Base-by-base conservation (phyloP, 2,113 vertebrate species). In the Lucifuga dentata region DNA sequence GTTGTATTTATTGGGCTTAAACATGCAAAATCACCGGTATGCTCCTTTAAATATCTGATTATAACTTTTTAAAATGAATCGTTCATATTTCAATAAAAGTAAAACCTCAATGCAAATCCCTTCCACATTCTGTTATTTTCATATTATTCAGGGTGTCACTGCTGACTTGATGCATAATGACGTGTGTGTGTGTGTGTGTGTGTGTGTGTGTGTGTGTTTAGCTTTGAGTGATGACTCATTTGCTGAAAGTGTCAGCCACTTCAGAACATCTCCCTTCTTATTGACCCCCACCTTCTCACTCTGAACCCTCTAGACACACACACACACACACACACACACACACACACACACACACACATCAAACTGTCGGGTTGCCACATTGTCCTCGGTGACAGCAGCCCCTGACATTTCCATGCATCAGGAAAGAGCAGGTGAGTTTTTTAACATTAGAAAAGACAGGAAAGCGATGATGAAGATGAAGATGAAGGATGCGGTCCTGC, bases 321-420 rank as follows among this genome's bases (percentile, higher is more conserved):
- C 32, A 48, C 15, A 24, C 36, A 38, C 46, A 46, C 49, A 58
- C 61, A 13, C 72, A 38, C 19, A 7, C 21, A 41, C 39, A 57
- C 60, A 29, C 51, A 38, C 57, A 40, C 48, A 41, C 40, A 38
- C 66, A 58, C 43, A 11, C 36, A 5, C 57, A 39, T 69, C 70
- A 76, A 43, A 82, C 84, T 81, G 73, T 86, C 85, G 66, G 32
- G 55, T 67, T 50, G 56, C 40, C 78, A 77, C 53, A 21, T 56
- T 39, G 64, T 50, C 72, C 44, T 24, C 76, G n/a, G 4, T 71
- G 77, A 81, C 61, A 70, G 55, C 49, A 5, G 26, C 62, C 66
- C 32, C n/a, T 82, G 76, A 90, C 88, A 88, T 90, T 89, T 85
- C 17, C 60, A 72, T 20, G 73, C 72, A 48, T 11, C 0, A 26